Conservation (phyloP, 2,888 invertebrate species). For the Leptothorax acervorum region DNA sequence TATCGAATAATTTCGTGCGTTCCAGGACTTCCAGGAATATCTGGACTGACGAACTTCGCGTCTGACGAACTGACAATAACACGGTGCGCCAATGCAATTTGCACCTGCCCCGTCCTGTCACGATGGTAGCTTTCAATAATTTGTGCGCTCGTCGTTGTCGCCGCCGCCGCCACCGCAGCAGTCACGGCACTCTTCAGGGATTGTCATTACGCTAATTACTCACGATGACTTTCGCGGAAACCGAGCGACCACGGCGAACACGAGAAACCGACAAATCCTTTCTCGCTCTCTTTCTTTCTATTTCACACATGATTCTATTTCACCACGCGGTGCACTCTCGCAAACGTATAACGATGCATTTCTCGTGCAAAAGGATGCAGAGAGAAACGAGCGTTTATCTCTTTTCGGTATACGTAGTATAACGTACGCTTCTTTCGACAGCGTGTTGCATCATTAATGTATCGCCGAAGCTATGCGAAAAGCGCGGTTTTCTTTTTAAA, state of each 20-base stretch:
- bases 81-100: constrained; percentile 56
- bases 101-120: constrained; percentile 37
- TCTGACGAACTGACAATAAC: constrained; percentile 62
- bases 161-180: constrained; percentile 18
- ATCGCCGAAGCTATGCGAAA: not conserved
- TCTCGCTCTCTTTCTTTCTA: not conserved
- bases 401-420: not conserved
- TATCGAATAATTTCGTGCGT: constrained; percentile 48
- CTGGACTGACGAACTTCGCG: constrained; percentile 44
- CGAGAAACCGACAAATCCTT: constrained; percentile 5
- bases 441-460: not conserved
- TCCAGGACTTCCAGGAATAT: constrained; percentile 30
- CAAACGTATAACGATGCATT: not conserved
- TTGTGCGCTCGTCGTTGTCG: constrained; percentile 45
- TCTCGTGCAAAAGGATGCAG: not conserved
- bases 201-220: constrained; percentile 76
- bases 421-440: not conserved
- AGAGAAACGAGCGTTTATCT: constrained; percentile 7
- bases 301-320: not conserved
- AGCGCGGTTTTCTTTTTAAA: not conserved
- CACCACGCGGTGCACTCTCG: not conserved
- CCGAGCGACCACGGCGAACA: constrained; percentile 31
- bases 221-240: constrained; percentile 70
- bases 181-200: constrained; percentile 51
- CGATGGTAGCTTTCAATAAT: constrained; percentile 65